phyloP scores from a whole-genome alignment of 2,113 vertebrate genomes.

The Pangasianodon gigas region DNA sequence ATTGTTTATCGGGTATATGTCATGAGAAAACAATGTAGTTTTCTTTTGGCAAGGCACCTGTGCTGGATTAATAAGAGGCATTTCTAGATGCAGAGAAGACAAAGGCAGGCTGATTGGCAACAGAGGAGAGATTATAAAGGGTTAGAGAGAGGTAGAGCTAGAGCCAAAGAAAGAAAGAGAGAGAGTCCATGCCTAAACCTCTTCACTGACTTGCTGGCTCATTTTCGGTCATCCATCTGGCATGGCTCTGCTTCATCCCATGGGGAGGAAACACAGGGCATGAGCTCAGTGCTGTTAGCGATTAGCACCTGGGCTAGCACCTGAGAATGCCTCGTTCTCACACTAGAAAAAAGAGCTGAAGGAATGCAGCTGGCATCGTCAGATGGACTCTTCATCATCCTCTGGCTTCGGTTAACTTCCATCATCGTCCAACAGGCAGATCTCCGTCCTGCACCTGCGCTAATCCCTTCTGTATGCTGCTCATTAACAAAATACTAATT shows the following conservation, averaged over 20 bases:
- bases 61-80: background rate
- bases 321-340: slow-evolving; percentile 54
- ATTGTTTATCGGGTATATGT: background rate
- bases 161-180: background rate
- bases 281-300: slow-evolving; percentile 32
- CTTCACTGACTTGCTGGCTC: slow-evolving; percentile 24
- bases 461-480: background rate
- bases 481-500: background rate
- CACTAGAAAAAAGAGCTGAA: background rate
- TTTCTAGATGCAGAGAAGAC: background rate
- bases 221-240: slow-evolving; percentile 15
- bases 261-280: slow-evolving; percentile 51
- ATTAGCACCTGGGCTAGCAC: slow-evolving; percentile 57
- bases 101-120: slow-evolving; percentile 13
- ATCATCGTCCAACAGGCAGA: background rate
- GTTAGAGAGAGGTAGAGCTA: background rate
- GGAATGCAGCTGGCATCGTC: background rate
- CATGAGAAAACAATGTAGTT: background rate
- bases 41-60: background rate
- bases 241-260: slow-evolving; percentile 32
- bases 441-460: background rate
- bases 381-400: background rate
- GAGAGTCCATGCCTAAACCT: slow-evolving; percentile 11
- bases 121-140: slow-evolving; percentile 12
- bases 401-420: background rate